phyloP scores from a whole-genome alignment of 2,888 invertebrate genomes.

The Saturnia japonica region DNA sequence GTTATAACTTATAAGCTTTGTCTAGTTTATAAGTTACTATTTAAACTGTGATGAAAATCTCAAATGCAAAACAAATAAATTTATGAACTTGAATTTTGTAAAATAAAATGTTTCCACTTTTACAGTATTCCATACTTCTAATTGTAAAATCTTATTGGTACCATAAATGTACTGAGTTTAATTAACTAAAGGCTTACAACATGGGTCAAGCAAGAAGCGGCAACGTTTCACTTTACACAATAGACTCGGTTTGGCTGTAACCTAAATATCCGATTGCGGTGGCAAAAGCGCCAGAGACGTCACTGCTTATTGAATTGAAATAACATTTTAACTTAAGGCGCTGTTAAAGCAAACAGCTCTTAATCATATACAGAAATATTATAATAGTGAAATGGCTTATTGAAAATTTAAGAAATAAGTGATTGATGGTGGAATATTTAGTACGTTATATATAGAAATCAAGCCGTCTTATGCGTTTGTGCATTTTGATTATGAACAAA shows the following conservation, averaged over 20 bases:
- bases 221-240: slow-evolving; percentile 77
- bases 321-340: slow-evolving; percentile 38
- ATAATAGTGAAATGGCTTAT: not conserved
- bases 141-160: not conserved
- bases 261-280: slow-evolving; percentile 75
- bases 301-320: slow-evolving; percentile 60
- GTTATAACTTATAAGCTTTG: too few relatives aligned
- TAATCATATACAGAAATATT: slow-evolving; percentile 14
- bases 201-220: slow-evolving; percentile 53
- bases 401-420: not conserved
- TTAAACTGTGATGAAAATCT: too few relatives aligned
- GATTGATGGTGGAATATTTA: not conserved
- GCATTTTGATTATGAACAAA: too few relatives aligned
- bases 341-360: slow-evolving; percentile 22
- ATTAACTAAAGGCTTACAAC: slow-evolving; percentile 30
- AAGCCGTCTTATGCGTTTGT: not conserved
- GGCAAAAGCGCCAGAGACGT: slow-evolving; percentile 56
- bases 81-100: too few relatives aligned
- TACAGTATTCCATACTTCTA: not conserved
- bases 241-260: slow-evolving; percentile 75
- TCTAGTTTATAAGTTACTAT: too few relatives aligned
- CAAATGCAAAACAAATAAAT: too few relatives aligned
- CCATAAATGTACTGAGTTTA: not conserved
- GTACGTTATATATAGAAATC: not conserved
- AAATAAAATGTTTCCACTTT: not conserved